Base-by-base conservation (phyloP, 1,140 invertebrate genomes). In the Wiebesia pumilae region DNA sequence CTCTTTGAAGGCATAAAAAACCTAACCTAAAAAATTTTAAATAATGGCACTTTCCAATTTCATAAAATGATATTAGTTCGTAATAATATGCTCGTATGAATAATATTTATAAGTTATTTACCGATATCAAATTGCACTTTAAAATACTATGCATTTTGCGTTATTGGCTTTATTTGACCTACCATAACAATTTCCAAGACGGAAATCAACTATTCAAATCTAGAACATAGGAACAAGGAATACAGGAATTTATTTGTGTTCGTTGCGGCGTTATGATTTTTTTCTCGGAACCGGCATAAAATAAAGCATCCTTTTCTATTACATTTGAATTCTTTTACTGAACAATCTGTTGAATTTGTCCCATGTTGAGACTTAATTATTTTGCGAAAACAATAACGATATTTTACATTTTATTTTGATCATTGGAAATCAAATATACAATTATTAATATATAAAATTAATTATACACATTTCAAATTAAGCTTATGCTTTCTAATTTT, bases 1-100 rank as follows among this genome's bases (percentile, higher is more conserved):
- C 21, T 75, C 88, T 84, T 89, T 24, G 62, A 38, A 62, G 58
- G 21, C 51, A 38, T 21, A 65, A 78, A 2, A 35, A 71, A 78
- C 51, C 69, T 87, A 83, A 88, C 88, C 89, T 40, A 85, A 78
- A 79, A 78, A 84, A 62, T 86, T 86, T 65, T 81, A n/a, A 77
- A 19, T 81, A 51, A 75, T 51, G 9, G 7, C 81, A 65, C n/a
- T 19, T 81, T 81, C 16, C 24, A 80, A 9, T 58, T 38, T 51
- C 40, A 47, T 10, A 73, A 71, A 83, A 75, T 67, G 24, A 71
- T 24, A 38, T 24, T 33, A n/a, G n/a, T n/a, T n/a, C n/a, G n/a
- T n/a, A n/a, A 3, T 77, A 67, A 79, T 35, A 38, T 54, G 24
- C n/a, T 54, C 38, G 38, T 51, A 43, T 30, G 35, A 0, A 77